Evolutionary conservation across 2,113 vertebrate genomes (phyloP), one percentile per base, ranked within the genome.

Genomic region (Pitta sordida): DNA sequence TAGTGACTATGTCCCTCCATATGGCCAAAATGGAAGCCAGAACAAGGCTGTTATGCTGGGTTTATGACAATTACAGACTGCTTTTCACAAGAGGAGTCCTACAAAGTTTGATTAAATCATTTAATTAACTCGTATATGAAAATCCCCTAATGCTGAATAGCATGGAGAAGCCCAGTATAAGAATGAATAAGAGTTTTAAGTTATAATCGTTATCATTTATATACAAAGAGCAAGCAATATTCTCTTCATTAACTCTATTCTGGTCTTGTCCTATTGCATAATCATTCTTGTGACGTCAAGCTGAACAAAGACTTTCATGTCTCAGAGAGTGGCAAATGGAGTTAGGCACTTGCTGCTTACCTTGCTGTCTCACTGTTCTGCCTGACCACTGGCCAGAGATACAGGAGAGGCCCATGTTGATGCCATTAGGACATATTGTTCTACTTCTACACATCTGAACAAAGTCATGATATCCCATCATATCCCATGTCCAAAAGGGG

Each of bases 361-460:
- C 11, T 65, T 77, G 9, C 13, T 22, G 4, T 32, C 1, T 49
- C 3, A 1, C 4, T 21, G 2, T 14, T 43, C 68, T 53, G 9
- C 24, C 34, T 41, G n/a, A 36, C 30, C 20, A 11, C 18, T 55
- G 26, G 14, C 13, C 13, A 14, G 26, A 83, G 36, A 22, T 10
- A 4, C 10, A 11, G 3, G 13, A 80, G 23, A 69, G 4, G 6
- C 4, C 32, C 15, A 10, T 3, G 7, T 24, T 36, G 5, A 2
- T 15, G 14, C 1, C 19, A 2, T 26, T 10, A 24, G 55, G 7
- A 4, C 0, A 0, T 24, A 29, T 14, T 1, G 0, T 27, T 79
- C n/a, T 2, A 2, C 27, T 80, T 74, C 49, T n/a, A 48, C 15
- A n/a, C 4, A 23, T 41, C 29, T 56, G 30, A 75, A 53, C 15